Evolutionary conservation across 2,797 vertebrate genomes (phyloP).

Genomic region (Chrysocyon brachyurus): DNA sequence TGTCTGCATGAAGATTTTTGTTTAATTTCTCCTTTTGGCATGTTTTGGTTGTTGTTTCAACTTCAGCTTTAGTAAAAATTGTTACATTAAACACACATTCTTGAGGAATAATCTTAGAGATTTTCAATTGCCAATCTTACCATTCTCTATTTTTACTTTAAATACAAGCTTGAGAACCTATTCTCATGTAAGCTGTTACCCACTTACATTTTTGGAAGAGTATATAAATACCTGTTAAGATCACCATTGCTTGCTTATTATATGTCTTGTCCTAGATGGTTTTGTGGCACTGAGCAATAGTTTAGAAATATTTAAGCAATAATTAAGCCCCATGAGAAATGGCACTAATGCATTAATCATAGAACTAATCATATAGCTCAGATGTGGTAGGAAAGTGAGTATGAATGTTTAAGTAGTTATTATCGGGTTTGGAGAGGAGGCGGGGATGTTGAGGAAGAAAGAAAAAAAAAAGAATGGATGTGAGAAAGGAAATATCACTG

Average conservation of each 20-base stretch:
- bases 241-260: not conserved
- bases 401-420: not conserved
- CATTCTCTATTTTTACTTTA: slow-evolving; percentile 44
- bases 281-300: not conserved
- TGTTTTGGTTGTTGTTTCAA: not conserved
- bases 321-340: not conserved
- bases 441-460: not conserved
- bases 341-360: not conserved
- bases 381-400: not conserved
- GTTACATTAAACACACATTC: not conserved
- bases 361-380: slow-evolving; percentile 43
- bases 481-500: slow-evolving; percentile 80
- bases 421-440: not conserved
- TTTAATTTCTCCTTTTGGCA: slow-evolving; percentile 18
- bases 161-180: not conserved
- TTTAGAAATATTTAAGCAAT: not conserved
- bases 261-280: not conserved
- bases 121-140: not conserved
- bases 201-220: slow-evolving; percentile 12
- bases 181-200: not conserved
- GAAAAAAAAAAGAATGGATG: slow-evolving; percentile 1
- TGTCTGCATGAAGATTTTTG: not conserved
- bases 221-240: not conserved
- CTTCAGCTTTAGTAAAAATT: slow-evolving; percentile 33
- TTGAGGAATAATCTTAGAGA: not conserved